Percentiles rank a stretch among this genome's conserved stretches.
These are phyloP conservation scores for Didymodactylos carnosus DNA, from an alignment of 2,888 invertebrate species.

Conservation along the genomic window DNA sequence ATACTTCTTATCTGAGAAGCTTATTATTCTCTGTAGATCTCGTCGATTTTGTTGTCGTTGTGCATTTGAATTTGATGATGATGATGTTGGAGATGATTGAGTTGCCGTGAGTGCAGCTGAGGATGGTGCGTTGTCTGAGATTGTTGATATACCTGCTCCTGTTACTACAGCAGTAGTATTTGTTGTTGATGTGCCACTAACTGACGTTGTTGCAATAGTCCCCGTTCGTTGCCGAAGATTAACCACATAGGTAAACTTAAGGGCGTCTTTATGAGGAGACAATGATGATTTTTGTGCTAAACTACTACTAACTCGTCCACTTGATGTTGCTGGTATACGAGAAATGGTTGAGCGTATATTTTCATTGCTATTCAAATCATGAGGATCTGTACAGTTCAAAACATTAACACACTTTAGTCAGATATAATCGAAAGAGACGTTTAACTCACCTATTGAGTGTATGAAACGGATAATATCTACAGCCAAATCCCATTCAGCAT, in stretches of 20 bases:
- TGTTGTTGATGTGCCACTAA: neutral
- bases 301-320: neutral
- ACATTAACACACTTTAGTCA: neutral
- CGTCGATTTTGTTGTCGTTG: too few species aligned
- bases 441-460: slow-evolving; percentile 53
- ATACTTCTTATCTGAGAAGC: too few species aligned
- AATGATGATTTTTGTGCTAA: neutral
- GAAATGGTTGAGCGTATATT: neutral
- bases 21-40: too few species aligned
- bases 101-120: too few species aligned
- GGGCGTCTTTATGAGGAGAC: neutral
- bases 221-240: neutral
- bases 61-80: neutral
- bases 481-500: slow-evolving; percentile 77
- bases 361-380: neutral
- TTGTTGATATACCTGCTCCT: too few species aligned
- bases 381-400: neutral
- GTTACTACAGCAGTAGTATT: neutral
- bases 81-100: neutral
- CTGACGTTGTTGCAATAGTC: neutral
- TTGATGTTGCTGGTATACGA: neutral
- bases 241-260: neutral
- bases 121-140: too few species aligned
- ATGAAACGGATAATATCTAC: slow-evolving; percentile 84
- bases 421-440: slow-evolving; percentile 31